A percentile compares a stretch with the other conserved stretches of the same genome.
Evolutionary conservation across 2,113 vertebrate genomes (phyloP).

Genomic region (Anguilla japonica): DNA sequence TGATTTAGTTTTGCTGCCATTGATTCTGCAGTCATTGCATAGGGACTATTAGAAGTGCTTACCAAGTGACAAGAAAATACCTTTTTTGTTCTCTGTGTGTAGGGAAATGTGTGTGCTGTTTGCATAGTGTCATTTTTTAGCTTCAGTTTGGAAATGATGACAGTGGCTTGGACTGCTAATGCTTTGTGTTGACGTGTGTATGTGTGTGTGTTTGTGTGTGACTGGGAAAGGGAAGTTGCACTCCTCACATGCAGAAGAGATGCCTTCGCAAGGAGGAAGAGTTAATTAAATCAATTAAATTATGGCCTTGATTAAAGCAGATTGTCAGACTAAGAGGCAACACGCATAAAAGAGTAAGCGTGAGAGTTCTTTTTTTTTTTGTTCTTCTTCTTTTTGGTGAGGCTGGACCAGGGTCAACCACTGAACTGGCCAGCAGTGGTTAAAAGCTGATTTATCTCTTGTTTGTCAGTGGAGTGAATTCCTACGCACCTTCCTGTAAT

Average conservation of each 20-base stretch:
- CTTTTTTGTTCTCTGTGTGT: not conserved
- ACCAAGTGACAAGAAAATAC: not conserved
- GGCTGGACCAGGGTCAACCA: constrained; percentile 35
- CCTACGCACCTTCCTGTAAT: constrained; percentile 58
- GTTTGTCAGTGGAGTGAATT: constrained; percentile 53
- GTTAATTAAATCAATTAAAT: constrained; percentile 60
- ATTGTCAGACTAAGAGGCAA: constrained; percentile 27
- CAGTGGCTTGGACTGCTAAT: not conserved
- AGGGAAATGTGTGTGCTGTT: not conserved
- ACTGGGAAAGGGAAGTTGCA: no score
- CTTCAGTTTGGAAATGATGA: not conserved
- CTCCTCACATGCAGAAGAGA: constrained; percentile 17
- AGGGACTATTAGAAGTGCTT: not conserved
- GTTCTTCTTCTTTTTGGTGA: no score
- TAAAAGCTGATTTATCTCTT: constrained; percentile 59
- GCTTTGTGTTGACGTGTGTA: not conserved
- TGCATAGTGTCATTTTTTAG: not conserved
- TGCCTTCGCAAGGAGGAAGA: constrained; percentile 23
- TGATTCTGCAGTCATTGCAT: constrained; percentile 36
- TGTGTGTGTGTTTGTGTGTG: not conserved
- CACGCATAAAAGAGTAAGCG: constrained; percentile 20
- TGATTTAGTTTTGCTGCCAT: constrained; percentile 30
- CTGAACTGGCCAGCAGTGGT: constrained; percentile 48
- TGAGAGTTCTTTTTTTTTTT: constrained; percentile 18
- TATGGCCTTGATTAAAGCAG: constrained; percentile 42